Base-by-base conservation (phyloP, 2,888 invertebrate species). In the Harpalus rufipes region DNA sequence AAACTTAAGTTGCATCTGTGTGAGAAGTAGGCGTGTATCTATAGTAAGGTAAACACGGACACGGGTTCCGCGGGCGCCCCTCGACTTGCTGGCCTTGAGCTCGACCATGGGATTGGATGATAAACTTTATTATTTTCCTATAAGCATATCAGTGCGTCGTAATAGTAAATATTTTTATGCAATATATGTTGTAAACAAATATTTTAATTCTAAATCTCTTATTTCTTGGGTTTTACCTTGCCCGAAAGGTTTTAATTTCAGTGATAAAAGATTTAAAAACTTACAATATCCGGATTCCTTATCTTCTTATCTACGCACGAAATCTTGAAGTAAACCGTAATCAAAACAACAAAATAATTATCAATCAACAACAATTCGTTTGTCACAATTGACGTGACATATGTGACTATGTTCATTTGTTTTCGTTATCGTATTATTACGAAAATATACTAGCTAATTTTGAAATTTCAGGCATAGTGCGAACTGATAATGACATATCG, bases 401-500 rank as follows among this genome's bases (percentile, higher is more conserved):
- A 58, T 58, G 32, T 78, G 78, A 10, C 78, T 78, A 78, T 32
- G 8, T 58, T 59, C 78, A 78, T 14, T 21, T 78, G 56, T 78
- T 78, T 16, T 44, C 21, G 44, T 51, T 51, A 72, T 51, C 44
- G 10, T 51, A 12, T 12, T 51, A 8, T 12, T 51, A 32, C 32
- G 32, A 5, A 32, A 32, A 32, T 0, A 6, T 12, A 51, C 41
- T 10, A 72, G n/a, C 44, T 5, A 76, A 79, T 58, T 79, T 32
- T 56, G 25, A 32, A 56, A 18, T 65, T 83, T 16, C 21, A 80
- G 80, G 85, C 79, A 68, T 65, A 74, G 86, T 88, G 86, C 89
- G 89, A 87, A 89, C 88, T 87, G 91, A 91, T 88, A 91, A 90
- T 89, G 91, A 91, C 88, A 88, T 90, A 89, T 89, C 90, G 87